Base-by-base conservation (phyloP, 2,113 vertebrate species). In the Talpa occidentalis region DNA sequence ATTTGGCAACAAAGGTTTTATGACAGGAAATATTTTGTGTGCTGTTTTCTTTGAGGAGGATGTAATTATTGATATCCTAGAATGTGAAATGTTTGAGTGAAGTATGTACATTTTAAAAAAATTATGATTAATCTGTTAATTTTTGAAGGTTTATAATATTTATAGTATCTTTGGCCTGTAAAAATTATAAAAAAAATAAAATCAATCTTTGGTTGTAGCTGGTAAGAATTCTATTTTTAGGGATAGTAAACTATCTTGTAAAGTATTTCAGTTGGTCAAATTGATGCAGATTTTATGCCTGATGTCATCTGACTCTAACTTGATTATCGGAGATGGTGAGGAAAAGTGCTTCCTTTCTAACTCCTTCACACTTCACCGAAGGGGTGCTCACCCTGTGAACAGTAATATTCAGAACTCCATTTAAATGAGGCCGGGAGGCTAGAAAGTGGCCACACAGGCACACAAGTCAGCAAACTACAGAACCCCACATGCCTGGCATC, bases 121-220 rank as follows among this genome's bases (percentile, higher is more conserved):
- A 67, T 96, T 40, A 85, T 94, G 95, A 97, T 95, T 96, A 85
- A 96, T 84, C 66, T 97, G 22, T 96, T 97, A 84, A 96, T 94
- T 96, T 98, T 98, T 90, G 94, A 95, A 94, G 97, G 17, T 90
- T 97, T 95, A 82, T 97, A 94, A 95, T 98, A 96, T 98, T 98
- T 98, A 97, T 98, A 98, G 97, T 93, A 82, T 96, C 87, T 67
- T 96, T 86, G 90, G 81, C 93, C 94, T 97, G 94, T 95, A 97
- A 96, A 97, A 90, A 98, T 81, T 86, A 37, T 87, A 70, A 94
- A 91, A 91, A 10, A 97, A 98, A 98, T 98, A 98, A 98, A 98
- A 74, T 80, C 74, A 93, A 10, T 4, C 26, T 93, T 92, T 95
- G 74, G 87, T 91, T 93, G 62, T 93, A 84, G 81, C 32, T 52